Evolutionary conservation across 2,888 invertebrate species (phyloP).

Genomic region (Ormyrus thymus): DNA sequence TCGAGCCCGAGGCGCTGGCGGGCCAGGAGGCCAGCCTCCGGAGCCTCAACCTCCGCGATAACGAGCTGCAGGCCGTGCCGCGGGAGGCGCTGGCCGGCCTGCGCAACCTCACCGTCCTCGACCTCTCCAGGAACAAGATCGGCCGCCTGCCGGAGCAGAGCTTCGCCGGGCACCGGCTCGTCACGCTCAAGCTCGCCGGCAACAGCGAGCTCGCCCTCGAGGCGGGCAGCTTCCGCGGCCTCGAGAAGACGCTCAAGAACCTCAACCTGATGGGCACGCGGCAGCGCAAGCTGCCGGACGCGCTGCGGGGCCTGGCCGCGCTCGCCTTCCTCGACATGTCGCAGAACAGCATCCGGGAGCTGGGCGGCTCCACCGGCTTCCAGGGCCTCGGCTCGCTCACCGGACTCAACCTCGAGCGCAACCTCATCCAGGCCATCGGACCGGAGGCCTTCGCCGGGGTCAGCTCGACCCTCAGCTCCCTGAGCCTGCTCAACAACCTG

Average conservation of each 20-base stretch:
- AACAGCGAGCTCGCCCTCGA: conserved; percentile 90
- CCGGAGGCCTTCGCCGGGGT: conserved; percentile 88
- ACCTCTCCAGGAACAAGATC: conserved; percentile 89
- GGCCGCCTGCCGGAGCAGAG: conserved; percentile 83
- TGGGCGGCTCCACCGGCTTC: conserved; percentile 85
- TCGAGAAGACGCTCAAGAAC: conserved; percentile 89
- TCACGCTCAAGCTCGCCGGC: conserved; percentile 86
- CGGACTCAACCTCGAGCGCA: conserved; percentile 91
- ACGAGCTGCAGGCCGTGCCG: conserved; percentile 87
- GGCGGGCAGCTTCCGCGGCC: conserved; percentile 83
- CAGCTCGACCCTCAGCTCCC: conserved; percentile 87
- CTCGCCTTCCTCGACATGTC: conserved; percentile 93
- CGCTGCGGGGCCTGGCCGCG: conserved; percentile 85
- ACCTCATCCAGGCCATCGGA: conserved; percentile 86
- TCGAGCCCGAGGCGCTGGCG: conserved; percentile 85
- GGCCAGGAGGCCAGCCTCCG: conserved; percentile 88
- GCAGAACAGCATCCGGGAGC: conserved; percentile 88
- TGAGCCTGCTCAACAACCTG: conserved; percentile 92
- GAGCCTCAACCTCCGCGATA: conserved; percentile 90
- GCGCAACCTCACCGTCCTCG: conserved; percentile 85
- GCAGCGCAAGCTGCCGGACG: conserved; percentile 87
- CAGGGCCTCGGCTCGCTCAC: conserved; percentile 88
- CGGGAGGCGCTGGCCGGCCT: conserved; percentile 82
- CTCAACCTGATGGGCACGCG: conserved; percentile 91
- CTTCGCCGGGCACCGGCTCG: conserved; percentile 85